Evolutionary conservation across 2,113 vertebrate species (phyloP).

Genomic region (Vombatus ursinus): DNA sequence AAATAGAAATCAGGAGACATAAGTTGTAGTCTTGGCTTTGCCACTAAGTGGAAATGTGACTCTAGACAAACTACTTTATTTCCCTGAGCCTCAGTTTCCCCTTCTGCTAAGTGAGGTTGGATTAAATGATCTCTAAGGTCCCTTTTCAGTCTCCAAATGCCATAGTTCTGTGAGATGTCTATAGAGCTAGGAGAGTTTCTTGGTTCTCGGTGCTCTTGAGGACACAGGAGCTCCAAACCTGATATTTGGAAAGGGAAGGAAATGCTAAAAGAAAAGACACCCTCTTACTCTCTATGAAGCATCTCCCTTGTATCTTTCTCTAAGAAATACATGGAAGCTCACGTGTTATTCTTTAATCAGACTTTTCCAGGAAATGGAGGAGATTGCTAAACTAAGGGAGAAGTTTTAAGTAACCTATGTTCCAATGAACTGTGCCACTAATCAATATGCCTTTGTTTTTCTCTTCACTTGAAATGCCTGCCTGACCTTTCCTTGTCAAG

Average conservation of each 20-base stretch:
- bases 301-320: not conserved
- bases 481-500: not conserved
- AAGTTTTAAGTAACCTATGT: not conserved
- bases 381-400: not conserved
- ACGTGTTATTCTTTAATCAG: not conserved
- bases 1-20: not conserved
- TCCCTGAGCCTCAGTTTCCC: not conserved
- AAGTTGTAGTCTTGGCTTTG: not conserved
- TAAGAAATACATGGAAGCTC: constrained; percentile 33
- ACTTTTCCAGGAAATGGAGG: constrained; percentile 34
- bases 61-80: not conserved
- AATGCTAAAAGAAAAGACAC: not conserved
- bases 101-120: not conserved
- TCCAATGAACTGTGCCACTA: not conserved
- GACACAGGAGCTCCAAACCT: not conserved
- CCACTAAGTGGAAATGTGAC: not conserved
- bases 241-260: not conserved
- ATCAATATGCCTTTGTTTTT: not conserved
- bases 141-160: not conserved
- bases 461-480: not conserved
- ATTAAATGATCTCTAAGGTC: not conserved
- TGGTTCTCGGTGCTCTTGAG: not conserved
- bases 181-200: too few relatives aligned
- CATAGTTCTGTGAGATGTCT: not conserved
- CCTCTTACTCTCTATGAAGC: constrained; percentile 7